These are phyloP conservation scores for Drosophila longiperda DNA, from an alignment of 2,888 invertebrate species.

Conservation along the genomic window DNA sequence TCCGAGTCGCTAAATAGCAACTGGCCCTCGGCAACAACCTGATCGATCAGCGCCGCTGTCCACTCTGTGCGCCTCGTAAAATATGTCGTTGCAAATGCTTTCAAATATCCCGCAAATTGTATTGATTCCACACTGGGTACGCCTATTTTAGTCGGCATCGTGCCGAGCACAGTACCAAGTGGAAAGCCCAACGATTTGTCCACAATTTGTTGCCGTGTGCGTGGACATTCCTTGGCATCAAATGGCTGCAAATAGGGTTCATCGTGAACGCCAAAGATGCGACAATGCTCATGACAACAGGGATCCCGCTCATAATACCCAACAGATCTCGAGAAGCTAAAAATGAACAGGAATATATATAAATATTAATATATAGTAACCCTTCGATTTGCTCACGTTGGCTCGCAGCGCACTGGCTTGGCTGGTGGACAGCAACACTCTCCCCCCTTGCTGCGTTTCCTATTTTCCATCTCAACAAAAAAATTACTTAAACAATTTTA, in stretches of 20 bases:
- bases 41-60: slow-evolving; percentile 74
- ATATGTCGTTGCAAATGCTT: slow-evolving; percentile 79
- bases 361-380: background rate
- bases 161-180: slow-evolving; percentile 68
- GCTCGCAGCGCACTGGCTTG: slow-evolving; percentile 12
- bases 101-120: slow-evolving; percentile 73
- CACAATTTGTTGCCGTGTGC: slow-evolving; percentile 22
- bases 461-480: slow-evolving; percentile 20
- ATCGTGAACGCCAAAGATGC: slow-evolving; percentile 66
- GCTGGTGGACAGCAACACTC: slow-evolving; percentile 23
- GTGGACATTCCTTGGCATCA: slow-evolving; percentile 54
- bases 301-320: slow-evolving; percentile 42
- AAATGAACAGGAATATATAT: background rate
- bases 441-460: slow-evolving; percentile 37
- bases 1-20: slow-evolving; percentile 64
- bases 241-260: slow-evolving; percentile 51
- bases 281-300: slow-evolving; percentile 59
- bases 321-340: slow-evolving; percentile 17
- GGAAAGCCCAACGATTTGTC: slow-evolving; percentile 67
- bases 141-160: slow-evolving; percentile 43
- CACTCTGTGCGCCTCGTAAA: slow-evolving; percentile 79
- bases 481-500: slow-evolving; percentile 9
- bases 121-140: slow-evolving; percentile 50
- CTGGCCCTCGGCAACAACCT: slow-evolving; percentile 78
- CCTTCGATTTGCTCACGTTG: slow-evolving; percentile 14